Conservation (phyloP, 2,888 invertebrate genomes). For the Drosophila monieri region DNA sequence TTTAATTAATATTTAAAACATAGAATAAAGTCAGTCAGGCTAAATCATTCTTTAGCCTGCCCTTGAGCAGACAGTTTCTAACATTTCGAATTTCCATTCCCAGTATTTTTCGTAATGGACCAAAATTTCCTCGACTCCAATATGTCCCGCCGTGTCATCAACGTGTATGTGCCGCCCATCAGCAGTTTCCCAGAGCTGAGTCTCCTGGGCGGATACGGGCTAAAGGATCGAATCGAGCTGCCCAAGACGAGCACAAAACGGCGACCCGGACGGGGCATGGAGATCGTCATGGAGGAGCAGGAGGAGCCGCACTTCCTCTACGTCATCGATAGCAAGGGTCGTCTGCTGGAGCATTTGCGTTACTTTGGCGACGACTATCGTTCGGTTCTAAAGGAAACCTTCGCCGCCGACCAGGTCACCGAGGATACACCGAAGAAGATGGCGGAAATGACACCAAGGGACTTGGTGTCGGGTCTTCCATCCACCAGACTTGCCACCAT, state of each 20-base stretch:
- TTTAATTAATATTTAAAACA: no score
- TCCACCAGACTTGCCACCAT: background rate
- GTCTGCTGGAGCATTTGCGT: constrained; percentile 54
- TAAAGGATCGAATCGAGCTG: constrained; percentile 12
- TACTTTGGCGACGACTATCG: constrained; percentile 61
- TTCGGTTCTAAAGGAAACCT: constrained; percentile 39
- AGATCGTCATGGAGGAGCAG: constrained; percentile 24
- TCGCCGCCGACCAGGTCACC: constrained; percentile 8
- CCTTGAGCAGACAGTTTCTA: background rate
- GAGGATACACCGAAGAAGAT: background rate
- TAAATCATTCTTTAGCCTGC: background rate
- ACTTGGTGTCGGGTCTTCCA: background rate
- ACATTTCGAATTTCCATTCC: background rate
- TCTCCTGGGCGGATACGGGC: constrained; percentile 11
- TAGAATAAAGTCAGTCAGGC: background rate
- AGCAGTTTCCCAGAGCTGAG: constrained; percentile 50
- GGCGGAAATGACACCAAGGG: background rate
- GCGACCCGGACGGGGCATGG: background rate
- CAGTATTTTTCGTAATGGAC: background rate
- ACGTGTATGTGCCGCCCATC: constrained; percentile 45
- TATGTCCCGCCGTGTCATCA: constrained; percentile 44
- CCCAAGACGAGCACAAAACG: constrained; percentile 2
- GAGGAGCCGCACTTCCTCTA: constrained; percentile 44
- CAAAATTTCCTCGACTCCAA: background rate
- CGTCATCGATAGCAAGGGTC: constrained; percentile 45